A percentile compares a stretch with the other conserved stretches of the same genome.
phyloP scores from a whole-genome alignment of 2,113 vertebrate genomes.

The Tamias sibiricus region DNA sequence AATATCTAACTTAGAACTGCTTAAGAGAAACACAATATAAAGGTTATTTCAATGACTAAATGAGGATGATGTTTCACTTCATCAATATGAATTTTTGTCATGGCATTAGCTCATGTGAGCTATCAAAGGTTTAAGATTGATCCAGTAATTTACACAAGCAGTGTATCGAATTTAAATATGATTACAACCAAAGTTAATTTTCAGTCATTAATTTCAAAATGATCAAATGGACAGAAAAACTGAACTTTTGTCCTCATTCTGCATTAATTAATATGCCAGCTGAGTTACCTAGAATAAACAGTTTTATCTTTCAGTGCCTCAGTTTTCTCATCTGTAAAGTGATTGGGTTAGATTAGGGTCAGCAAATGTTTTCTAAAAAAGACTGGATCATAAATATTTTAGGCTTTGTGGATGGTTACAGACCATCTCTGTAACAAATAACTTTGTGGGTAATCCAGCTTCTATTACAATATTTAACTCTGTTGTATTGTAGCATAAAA shows the following conservation, averaged over 20 bases:
- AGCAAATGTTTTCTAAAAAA: not conserved
- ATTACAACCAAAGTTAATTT: slow-evolving; percentile 16
- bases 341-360: not conserved
- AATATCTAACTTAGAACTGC: slow-evolving; percentile 56
- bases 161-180: not conserved
- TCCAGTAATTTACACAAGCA: not conserved
- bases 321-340: not conserved
- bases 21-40: slow-evolving; percentile 49
- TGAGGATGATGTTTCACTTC: slow-evolving; percentile 44
- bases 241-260: not conserved
- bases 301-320: not conserved
- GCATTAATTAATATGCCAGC: not conserved
- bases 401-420: not conserved
- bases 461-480: not conserved
- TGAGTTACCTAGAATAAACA: not conserved
- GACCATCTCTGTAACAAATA: not conserved
- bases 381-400: not conserved
- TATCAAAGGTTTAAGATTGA: not conserved
- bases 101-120: not conserved
- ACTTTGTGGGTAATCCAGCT: not conserved
- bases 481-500: not conserved
- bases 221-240: not conserved
- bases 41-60: not conserved
- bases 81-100: not conserved
- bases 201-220: slow-evolving; percentile 17